These are phyloP conservation scores for Chunga burmeisteri DNA, from an alignment of 2,113 vertebrate species.

Conservation along the genomic window DNA sequence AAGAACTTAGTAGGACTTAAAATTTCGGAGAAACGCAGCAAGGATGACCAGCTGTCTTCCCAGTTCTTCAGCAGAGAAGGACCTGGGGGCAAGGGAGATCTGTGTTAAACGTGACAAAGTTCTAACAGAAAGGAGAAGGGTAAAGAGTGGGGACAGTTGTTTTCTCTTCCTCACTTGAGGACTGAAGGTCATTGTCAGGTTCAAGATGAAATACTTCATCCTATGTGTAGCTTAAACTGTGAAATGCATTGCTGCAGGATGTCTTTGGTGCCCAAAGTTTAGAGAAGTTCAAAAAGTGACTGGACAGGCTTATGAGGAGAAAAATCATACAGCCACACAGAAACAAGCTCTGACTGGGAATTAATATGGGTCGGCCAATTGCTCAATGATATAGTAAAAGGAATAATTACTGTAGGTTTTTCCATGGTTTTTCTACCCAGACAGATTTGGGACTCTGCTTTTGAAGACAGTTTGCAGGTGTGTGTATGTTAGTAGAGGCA, in stretches of 20 bases:
- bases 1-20: neutral
- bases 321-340: neutral
- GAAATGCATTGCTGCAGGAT: neutral
- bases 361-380: neutral
- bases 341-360: neutral
- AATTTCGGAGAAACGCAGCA: neutral
- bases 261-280: neutral
- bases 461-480: neutral
- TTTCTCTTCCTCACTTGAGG: neutral
- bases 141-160: neutral
- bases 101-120: neutral
- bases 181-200: neutral
- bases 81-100: neutral
- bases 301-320: neutral
- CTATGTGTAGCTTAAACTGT: neutral
- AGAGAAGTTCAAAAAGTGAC: neutral
- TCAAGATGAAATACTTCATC: neutral
- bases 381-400: neutral
- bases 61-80: neutral
- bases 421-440: neutral
- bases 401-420: neutral
- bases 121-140: neutral
- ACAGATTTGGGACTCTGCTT: neutral
- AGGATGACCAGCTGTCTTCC: neutral
- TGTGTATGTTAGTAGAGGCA: neutral